Evolutionary conservation across 1,140 invertebrate species (phyloP).

Genomic region (Drosophila nasuta): DNA sequence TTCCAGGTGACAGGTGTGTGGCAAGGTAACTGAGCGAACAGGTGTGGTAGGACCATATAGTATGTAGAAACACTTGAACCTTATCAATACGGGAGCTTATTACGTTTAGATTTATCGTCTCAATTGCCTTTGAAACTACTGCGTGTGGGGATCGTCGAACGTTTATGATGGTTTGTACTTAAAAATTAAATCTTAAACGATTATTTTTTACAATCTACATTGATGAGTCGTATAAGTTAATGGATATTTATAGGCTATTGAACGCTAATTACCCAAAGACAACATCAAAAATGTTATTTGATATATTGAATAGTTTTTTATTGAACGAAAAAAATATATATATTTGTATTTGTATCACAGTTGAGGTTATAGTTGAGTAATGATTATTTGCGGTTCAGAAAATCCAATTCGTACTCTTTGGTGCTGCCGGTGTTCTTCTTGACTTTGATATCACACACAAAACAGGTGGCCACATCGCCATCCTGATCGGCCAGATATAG

Average conservation of each 20-base stretch:
- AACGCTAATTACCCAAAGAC: not conserved
- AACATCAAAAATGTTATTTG: not conserved
- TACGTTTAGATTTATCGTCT: slow-evolving; percentile 54
- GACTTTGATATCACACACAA: slow-evolving; percentile 77
- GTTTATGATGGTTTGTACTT: slow-evolving; percentile 41
- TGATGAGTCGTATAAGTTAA: slow-evolving; percentile 16
- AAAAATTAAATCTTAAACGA: slow-evolving; percentile 38
- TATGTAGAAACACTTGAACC: not conserved
- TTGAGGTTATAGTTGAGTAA: slow-evolving; percentile 31
- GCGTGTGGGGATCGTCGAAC: slow-evolving; percentile 21
- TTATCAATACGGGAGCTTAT: slow-evolving; percentile 55
- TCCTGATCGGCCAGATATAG: slow-evolving; percentile 78
- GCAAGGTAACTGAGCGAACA: slow-evolving; percentile 34
- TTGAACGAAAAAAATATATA: not conserved
- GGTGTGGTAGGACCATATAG: slow-evolving; percentile 53
- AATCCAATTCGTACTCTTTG: slow-evolving; percentile 55
- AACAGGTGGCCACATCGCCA: slow-evolving; percentile 64
- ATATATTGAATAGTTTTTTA: not conserved
- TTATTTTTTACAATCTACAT: slow-evolving; percentile 33
- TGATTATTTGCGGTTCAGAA: slow-evolving; percentile 26
- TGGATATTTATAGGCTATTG: slow-evolving; percentile 7
- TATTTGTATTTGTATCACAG: slow-evolving; percentile 57
- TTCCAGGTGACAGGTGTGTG: not conserved
- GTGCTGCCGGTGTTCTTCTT: slow-evolving; percentile 48
- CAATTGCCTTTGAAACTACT: slow-evolving; percentile 24